Percentiles rank a stretch among this genome's conserved stretches.
phyloP scores from a whole-genome alignment of 2,888 invertebrate genomes.

The Cactoblastis cactorum region DNA sequence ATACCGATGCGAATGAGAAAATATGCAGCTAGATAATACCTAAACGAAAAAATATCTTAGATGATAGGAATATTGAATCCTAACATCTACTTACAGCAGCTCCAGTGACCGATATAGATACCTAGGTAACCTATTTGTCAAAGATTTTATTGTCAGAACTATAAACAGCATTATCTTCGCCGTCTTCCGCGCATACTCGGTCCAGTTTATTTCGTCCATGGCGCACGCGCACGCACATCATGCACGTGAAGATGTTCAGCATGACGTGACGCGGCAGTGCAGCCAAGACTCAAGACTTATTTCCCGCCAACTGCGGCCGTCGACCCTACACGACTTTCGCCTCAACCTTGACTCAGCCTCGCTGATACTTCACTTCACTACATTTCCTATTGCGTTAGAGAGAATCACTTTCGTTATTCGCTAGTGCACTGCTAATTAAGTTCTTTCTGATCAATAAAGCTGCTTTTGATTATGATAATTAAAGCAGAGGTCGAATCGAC shows the following conservation, averaged over 20 bases:
- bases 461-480: no score
- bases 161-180: slow-evolving; percentile 14
- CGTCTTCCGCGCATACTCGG: slow-evolving; percentile 20
- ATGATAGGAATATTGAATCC: no score
- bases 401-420: slow-evolving; percentile 75
- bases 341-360: slow-evolving; percentile 65
- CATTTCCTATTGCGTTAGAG: slow-evolving; percentile 61
- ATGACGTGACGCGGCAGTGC: slow-evolving; percentile 26
- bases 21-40: no score
- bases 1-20: no score
- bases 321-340: slow-evolving; percentile 69
- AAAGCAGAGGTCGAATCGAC: no score
- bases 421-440: slow-evolving; percentile 26
- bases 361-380: slow-evolving; percentile 45
- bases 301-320: slow-evolving; percentile 35
- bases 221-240: slow-evolving; percentile 12
- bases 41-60: no score
- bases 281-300: slow-evolving; percentile 31
- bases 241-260: slow-evolving; percentile 11
- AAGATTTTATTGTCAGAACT: slow-evolving; percentile 5
- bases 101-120: no score
- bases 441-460: background rate
- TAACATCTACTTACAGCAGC: no score
- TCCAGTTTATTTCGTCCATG: no score
- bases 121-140: slow-evolving; percentile 6